Conservation (phyloP, 2,797 vertebrate species). For the Nannoperca obscura region DNA sequence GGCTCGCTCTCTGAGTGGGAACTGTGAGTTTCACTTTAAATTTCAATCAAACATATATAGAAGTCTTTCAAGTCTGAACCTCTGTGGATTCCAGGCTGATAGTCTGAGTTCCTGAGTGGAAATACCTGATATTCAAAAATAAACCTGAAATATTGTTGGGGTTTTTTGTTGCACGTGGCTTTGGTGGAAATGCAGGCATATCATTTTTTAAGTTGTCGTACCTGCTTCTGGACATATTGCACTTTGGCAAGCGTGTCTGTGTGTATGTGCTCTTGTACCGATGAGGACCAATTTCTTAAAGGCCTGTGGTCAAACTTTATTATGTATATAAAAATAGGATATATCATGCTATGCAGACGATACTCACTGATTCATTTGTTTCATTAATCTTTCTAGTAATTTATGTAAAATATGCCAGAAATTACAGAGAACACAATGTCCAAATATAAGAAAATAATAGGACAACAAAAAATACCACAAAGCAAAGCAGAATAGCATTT, state of each 20-base stretch:
- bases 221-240: background rate
- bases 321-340: background rate
- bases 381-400: background rate
- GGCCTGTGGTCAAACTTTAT: too few species aligned
- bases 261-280: background rate
- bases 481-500: background rate
- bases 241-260: background rate
- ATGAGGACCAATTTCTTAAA: background rate
- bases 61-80: background rate
- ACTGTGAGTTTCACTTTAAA: constrained; percentile 76
- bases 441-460: background rate
- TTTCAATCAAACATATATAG: background rate
- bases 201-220: background rate
- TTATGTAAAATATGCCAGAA: background rate
- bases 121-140: background rate
- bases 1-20: constrained; percentile 78
- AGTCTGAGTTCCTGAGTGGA: background rate
- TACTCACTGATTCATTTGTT: background rate
- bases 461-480: background rate
- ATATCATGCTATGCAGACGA: constrained; percentile 22
- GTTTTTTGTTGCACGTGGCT: background rate
- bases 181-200: background rate
- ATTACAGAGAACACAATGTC: background rate
- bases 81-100: background rate
- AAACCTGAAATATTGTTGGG: background rate